These are phyloP conservation scores for Brachycybe producta DNA, from an alignment of 2,888 invertebrate species.

Conservation along the genomic window DNA sequence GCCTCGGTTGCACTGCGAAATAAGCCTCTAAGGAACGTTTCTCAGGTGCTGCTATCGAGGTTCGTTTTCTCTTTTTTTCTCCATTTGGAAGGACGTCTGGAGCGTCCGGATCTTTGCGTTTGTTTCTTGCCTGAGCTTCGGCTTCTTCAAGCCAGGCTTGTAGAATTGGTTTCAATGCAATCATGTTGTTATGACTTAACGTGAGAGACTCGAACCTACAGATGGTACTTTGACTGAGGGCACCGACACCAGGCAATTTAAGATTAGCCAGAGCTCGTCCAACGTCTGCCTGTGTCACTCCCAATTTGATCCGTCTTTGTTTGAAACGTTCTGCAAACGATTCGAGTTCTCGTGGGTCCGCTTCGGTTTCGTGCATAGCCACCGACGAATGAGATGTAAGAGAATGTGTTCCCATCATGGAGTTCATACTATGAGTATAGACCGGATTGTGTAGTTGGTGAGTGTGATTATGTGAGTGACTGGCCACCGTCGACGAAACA, in stretches of 20 bases:
- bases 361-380: slow-evolving; percentile 28
- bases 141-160: slow-evolving; percentile 98
- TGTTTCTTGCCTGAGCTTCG: slow-evolving; percentile 86
- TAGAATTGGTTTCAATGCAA: slow-evolving; percentile 94
- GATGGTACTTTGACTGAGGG: slow-evolving; percentile 95
- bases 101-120: slow-evolving; percentile 77
- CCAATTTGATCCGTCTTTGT: slow-evolving; percentile 93
- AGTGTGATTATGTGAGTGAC: slow-evolving; percentile 27
- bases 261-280: slow-evolving; percentile 95
- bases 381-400: slow-evolving; percentile 44
- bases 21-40: slow-evolving; percentile 94
- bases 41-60: slow-evolving; percentile 97
- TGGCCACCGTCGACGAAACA: slow-evolving; percentile 28
- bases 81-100: slow-evolving; percentile 77
- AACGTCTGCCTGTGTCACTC: slow-evolving; percentile 98
- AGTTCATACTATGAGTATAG: slow-evolving; percentile 40
- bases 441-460: slow-evolving; percentile 54
- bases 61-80: slow-evolving; percentile 95
- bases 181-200: slow-evolving; percentile 99
- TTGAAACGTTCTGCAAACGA: slow-evolving; percentile 99
- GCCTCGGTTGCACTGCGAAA: slow-evolving; percentile 95
- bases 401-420: slow-evolving; percentile 43
- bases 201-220: slow-evolving; percentile 96
- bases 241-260: slow-evolving; percentile 96
- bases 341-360: slow-evolving; percentile 64